Evolutionary conservation across 2,797 vertebrate genomes (phyloP), one percentile per base, ranked within the genome.

Genomic region (Tachyglossus aculeatus): DNA sequence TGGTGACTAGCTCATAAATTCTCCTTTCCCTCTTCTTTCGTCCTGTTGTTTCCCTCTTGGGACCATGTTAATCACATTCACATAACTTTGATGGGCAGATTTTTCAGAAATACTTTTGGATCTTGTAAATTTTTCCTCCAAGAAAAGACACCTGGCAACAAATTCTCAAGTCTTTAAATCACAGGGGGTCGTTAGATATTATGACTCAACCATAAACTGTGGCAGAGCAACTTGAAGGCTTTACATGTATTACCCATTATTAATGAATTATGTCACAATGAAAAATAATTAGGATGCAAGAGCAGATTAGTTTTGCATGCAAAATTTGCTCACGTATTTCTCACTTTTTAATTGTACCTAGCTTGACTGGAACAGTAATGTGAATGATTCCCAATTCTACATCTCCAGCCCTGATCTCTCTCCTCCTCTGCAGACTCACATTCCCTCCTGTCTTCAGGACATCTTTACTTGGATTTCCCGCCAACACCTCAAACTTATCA

Each of bases 271-370:
- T 67, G 37, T 21, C 15, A 9, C 40, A 70, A 36, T 79, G 47
- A 79, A 84, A 67, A 75, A 60, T 83, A 83, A 71, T 75, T 81
- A 69, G 50, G 13, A 10, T 3, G 1, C 6, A 37, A 83, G 76
- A 74, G 14, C 9, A 57, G 77, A 65, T 9, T 8, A 45, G 55
- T 40, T 83, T 80, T 60, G 39, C 25, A 40, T 70, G 13, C 7
- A 67, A 61, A 73, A 12, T 34, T 25, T 22, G 44, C 11, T 6
- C 15, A 29, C 45, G 10, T 19, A 25, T 71, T 74, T 77, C 50
- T 73, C 39, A 34, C 58, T 31, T 16, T 33, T 80, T n/a, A n/a
- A 33, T 53, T 71, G 27, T 47, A 55, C 67, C 19, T 15, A 69
- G 33, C 33, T 54, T 63, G 27, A 51, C 12, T 63, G 39, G 18